Evolutionary conservation across 2,797 vertebrate species (phyloP).

Genomic region (Aldrovandia affinis): DNA sequence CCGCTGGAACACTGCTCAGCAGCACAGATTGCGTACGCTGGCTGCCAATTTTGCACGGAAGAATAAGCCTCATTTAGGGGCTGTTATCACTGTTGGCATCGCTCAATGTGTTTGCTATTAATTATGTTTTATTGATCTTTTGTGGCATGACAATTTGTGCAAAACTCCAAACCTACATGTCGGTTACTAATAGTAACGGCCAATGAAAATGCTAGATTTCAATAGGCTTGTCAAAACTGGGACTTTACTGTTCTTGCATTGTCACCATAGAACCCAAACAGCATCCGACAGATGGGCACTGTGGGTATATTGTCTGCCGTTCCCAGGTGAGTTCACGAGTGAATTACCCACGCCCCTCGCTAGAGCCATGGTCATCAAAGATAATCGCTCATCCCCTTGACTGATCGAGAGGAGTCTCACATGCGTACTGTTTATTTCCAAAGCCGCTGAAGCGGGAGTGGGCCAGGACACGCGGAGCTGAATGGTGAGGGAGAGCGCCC

Average conservation of each 20-base stretch:
- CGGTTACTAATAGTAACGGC: not conserved
- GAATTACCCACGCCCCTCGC: too few relatives aligned
- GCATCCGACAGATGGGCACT: not conserved
- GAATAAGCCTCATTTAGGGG: not conserved
- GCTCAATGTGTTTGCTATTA: not conserved
- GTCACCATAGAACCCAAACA: slow-evolving; percentile 2
- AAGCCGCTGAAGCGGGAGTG: too few relatives aligned
- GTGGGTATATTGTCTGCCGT: too few relatives aligned
- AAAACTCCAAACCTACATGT: not conserved
- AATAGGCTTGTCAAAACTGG: not conserved
- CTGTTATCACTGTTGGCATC: not conserved
- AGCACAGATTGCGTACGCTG: not conserved
- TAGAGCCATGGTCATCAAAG: too few relatives aligned
- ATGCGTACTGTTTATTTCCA: not conserved
- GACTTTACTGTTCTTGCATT: not conserved
- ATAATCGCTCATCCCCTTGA: too few relatives aligned
- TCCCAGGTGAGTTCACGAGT: too few relatives aligned
- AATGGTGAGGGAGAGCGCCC: too few relatives aligned
- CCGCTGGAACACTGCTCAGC: not conserved
- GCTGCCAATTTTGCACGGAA: too few relatives aligned
- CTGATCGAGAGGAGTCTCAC: not conserved
- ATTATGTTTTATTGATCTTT: not conserved
- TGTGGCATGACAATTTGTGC: not conserved
- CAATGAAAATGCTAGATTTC: not conserved
- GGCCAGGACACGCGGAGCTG: too few relatives aligned